phyloP scores from a whole-genome alignment of 2,113 vertebrate genomes.

The Brienomyrus longianalis region DNA sequence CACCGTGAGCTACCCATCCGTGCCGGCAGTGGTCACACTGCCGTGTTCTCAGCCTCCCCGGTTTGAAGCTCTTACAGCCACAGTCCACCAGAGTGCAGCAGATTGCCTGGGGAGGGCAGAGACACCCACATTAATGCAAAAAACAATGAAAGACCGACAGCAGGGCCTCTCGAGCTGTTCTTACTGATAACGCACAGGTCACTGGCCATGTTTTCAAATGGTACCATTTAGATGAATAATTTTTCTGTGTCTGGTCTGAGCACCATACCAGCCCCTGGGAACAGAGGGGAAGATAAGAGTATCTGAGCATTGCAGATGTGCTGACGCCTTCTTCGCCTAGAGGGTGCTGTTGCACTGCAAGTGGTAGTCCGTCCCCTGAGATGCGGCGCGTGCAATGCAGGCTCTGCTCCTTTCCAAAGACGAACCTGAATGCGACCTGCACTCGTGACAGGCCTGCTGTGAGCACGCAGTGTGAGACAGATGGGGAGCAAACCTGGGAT shows the following conservation, averaged over 20 bases:
- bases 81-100: slow-evolving; percentile 88
- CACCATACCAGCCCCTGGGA: background rate
- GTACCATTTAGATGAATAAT: background rate
- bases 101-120: slow-evolving; percentile 71
- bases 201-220: background rate
- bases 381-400: background rate
- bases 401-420: background rate
- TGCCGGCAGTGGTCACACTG: slow-evolving; percentile 93
- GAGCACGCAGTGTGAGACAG: background rate
- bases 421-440: background rate
- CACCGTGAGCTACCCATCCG: slow-evolving; percentile 97
- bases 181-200: background rate
- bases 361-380: background rate
- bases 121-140: background rate
- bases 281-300: background rate
- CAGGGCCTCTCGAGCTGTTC: background rate
- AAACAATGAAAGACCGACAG: background rate
- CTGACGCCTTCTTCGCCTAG: background rate
- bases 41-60: slow-evolving; percentile 84
- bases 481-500: background rate
- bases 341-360: background rate
- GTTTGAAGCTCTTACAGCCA: slow-evolving; percentile 85
- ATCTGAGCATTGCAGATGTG: background rate
- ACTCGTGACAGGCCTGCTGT: background rate
- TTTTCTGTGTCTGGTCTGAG: background rate